Conservation (phyloP, 2,888 invertebrate species). For the Odontomyia ornata region DNA sequence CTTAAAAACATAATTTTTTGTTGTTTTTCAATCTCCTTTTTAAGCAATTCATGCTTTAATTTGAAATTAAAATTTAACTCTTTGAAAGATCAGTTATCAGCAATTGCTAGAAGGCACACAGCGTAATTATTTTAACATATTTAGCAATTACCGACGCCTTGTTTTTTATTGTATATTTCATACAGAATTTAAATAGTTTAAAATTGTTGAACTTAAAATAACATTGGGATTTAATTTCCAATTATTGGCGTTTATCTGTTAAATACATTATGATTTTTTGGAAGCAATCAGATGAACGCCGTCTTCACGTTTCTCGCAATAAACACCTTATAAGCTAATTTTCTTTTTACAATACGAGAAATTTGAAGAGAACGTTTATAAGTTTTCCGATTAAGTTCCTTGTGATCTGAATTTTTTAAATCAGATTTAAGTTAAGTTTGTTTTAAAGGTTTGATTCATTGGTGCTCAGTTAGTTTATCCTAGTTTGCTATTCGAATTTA, state of each 20-base stretch:
- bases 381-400: background rate
- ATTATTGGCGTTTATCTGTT: conserved; percentile 39
- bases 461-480: too few relatives aligned
- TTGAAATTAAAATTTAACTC: conserved; percentile 32
- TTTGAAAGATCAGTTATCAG: conserved; percentile 61
- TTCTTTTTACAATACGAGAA: conserved; percentile 48
- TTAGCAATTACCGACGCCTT: conserved; percentile 59
- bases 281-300: background rate
- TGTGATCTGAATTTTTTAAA: too few relatives aligned
- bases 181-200: conserved; percentile 45
- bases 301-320: conserved; percentile 10
- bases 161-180: conserved; percentile 44
- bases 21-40: background rate
- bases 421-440: too few relatives aligned
- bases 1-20: background rate
- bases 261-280: background rate
- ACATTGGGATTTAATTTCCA: conserved; percentile 52
- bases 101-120: conserved; percentile 87
- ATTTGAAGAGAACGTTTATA: conserved; percentile 6
- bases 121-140: conserved; percentile 71
- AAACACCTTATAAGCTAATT: conserved; percentile 46
- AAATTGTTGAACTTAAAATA: conserved; percentile 60
- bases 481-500: too few relatives aligned
- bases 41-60: background rate
- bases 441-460: too few relatives aligned